These are phyloP conservation scores for Physeter macrocephalus DNA, from an alignment of 2,113 vertebrate genomes.

Conservation along the genomic window DNA sequence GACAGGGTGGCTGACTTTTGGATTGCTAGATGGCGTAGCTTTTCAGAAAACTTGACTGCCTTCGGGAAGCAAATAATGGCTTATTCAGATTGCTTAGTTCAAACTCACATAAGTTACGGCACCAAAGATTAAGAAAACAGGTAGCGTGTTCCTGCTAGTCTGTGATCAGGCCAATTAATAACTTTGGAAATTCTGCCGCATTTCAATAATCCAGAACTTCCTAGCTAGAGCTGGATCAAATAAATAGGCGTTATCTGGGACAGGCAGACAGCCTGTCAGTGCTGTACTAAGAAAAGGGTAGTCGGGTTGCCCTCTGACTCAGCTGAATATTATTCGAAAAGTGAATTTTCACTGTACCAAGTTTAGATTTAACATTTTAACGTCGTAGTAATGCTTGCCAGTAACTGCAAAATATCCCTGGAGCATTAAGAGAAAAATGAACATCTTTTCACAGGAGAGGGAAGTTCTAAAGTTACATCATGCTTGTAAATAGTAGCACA, in stretches of 20 bases:
- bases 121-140: not conserved
- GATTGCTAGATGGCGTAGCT: not conserved
- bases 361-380: slow-evolving; percentile 52
- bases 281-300: slow-evolving; percentile 48
- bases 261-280: slow-evolving; percentile 55
- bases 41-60: slow-evolving; percentile 45
- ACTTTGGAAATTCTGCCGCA: not conserved
- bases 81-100: not conserved
- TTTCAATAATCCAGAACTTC: slow-evolving; percentile 51
- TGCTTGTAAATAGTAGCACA: slow-evolving; percentile 62
- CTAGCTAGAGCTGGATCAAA: slow-evolving; percentile 27
- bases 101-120: not conserved
- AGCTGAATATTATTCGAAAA: slow-evolving; percentile 66
- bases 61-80: not conserved
- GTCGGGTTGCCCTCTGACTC: slow-evolving; percentile 42
- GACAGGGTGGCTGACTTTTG: not conserved
- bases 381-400: not conserved
- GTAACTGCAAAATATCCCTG: slow-evolving; percentile 63
- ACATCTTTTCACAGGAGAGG: slow-evolving; percentile 40
- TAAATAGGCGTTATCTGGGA: slow-evolving; percentile 53
- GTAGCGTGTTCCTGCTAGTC: not conserved
- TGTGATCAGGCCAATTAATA: not conserved
- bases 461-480: slow-evolving; percentile 69
- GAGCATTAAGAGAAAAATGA: slow-evolving; percentile 38
- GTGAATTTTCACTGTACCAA: slow-evolving; percentile 58